Evolutionary conservation across 2,113 vertebrate genomes (phyloP).

Genomic region (Genyomyrus donnyi): DNA sequence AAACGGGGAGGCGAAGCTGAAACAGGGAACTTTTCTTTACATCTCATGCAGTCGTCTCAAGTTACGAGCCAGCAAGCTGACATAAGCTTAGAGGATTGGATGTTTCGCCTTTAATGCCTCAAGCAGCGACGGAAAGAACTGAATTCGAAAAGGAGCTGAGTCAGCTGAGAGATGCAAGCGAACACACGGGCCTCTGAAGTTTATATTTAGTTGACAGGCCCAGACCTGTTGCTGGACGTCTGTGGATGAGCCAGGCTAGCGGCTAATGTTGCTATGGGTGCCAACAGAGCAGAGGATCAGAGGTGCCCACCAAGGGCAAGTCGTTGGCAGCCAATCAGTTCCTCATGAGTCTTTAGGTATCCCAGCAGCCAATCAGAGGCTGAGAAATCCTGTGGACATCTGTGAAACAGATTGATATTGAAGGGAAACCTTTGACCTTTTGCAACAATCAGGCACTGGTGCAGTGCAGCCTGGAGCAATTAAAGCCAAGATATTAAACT

Average conservation of each 20-base stretch:
- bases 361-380: not conserved
- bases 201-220: not conserved
- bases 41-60: not conserved
- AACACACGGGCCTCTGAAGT: not conserved
- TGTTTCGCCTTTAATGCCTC: not conserved
- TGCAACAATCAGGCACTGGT: not conserved
- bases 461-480: constrained; percentile 4
- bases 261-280: not conserved
- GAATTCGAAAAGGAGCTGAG: not conserved
- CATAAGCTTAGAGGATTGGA: not conserved
- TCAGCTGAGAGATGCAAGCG: not conserved
- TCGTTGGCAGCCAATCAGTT: not conserved
- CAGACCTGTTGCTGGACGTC: not conserved
- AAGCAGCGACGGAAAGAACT: not conserved
- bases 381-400: not conserved
- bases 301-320: not conserved
- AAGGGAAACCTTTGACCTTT: constrained; percentile 3
- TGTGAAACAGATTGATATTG: not conserved
- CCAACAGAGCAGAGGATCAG: not conserved
- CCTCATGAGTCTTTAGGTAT: not conserved
- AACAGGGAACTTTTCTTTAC: not conserved
- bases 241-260: not conserved
- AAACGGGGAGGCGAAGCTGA: not conserved
- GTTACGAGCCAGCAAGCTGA: not conserved
- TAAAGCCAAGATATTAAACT: not conserved